Base-by-base conservation (phyloP, 2,888 invertebrate genomes). In the Metellina segmentata region DNA sequence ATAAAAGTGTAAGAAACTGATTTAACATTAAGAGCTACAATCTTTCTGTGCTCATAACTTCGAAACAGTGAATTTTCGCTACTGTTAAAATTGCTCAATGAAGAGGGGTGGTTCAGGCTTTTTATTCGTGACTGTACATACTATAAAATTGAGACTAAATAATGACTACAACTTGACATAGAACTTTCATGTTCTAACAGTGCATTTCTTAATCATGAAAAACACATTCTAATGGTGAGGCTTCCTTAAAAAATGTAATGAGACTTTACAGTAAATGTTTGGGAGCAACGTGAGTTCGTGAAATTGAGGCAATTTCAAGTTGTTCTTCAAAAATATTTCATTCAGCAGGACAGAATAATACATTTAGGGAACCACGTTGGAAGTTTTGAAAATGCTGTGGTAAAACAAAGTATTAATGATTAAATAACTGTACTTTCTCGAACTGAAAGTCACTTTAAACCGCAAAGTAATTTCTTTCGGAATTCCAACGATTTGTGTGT, bases 301-400 rank as follows among this genome's bases (percentile, higher is more conserved):
- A 82, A 82, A 82, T 82, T 82, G 70, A 19, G 82, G 70, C 82
- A 82, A 82, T 82, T 82, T 82, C 49, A 51, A 7, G 4, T 20
- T 19, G 13, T 51, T 34, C 71, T 82, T 34, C 20, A 11, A 70
- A 20, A 70, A 9, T 19, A 70, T 82, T 82, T 51, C 13, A 71
- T 51, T 82, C 51, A 49, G 13, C 20, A 0, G 6, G 49, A 71
- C n/a, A 51, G 70, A 82, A 82, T 49, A 82, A 82, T 74, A 82
- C 71, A 82, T 19, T 61, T 53, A 53, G 20, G 53, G 20, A 13
- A 20, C 61, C 9, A 16, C 9, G 20, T 11, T 19, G n/a, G 34
- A 61, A 79, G 20, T 8, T 79, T 34, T 79, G 7, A 79, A 79
- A 69, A 11, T 19, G 52, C 61, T 69, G 13, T 34, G 53, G 79